A percentile compares a stretch with the other conserved stretches of the same genome.
Evolutionary conservation across 2,888 invertebrate species (phyloP).

Genomic region (Plebejus melissa): DNA sequence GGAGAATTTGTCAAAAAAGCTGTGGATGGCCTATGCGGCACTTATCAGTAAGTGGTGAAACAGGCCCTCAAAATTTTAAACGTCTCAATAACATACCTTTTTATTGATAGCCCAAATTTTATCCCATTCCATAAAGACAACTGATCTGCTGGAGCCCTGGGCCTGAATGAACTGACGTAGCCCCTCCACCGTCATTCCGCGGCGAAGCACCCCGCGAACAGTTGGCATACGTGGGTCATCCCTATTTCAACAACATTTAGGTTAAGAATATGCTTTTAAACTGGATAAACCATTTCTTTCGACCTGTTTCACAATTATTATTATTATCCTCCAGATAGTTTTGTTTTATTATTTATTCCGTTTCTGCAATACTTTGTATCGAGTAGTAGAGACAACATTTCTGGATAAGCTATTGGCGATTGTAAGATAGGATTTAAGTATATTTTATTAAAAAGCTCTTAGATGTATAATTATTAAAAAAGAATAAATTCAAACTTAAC

Average conservation of each 20-base stretch:
- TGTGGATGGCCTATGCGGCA: no score
- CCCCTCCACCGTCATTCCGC: slow-evolving; percentile 98
- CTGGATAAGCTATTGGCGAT: no score
- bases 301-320: no score
- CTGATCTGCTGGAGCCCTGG: slow-evolving; percentile 97
- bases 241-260: slow-evolving; percentile 66
- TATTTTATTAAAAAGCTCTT: not conserved
- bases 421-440: no score
- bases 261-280: no score
- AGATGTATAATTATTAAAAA: not conserved
- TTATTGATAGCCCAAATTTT: slow-evolving; percentile 99
- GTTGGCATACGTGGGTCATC: slow-evolving; percentile 99
- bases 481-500: slow-evolving; percentile 38
- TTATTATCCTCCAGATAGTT: no score
- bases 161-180: slow-evolving; percentile 97
- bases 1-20: no score
- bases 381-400: no score
- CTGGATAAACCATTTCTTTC: no score
- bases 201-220: slow-evolving; percentile 95
- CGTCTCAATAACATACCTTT: slow-evolving; percentile 81
- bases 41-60: no score
- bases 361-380: no score
- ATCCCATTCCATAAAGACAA: slow-evolving; percentile 99
- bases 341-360: no score
- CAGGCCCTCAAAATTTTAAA: not conserved